Evolutionary conservation across 2,888 invertebrate genomes (phyloP), one percentile per base, ranked within the genome.

Genomic region (Caenorhabditis zanzibari): DNA sequence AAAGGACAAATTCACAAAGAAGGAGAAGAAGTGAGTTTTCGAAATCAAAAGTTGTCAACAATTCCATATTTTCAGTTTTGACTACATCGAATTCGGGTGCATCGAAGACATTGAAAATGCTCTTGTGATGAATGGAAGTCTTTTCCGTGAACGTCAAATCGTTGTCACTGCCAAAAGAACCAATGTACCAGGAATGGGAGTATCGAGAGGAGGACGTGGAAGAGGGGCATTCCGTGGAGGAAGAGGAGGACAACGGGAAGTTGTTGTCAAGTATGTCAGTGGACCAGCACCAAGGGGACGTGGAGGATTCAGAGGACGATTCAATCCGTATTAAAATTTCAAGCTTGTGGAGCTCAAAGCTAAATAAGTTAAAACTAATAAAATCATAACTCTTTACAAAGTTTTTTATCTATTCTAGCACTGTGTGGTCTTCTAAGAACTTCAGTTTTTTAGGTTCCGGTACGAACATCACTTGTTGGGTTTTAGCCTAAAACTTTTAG

Each of bases 211-310:
- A 28, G 14, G 41, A 1, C 22, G 63, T 9, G 41, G 24, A 47
- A n/a, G 41, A 22, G 41, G 63, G 0, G 41, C 10, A 22, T 24
- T 32, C 41, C 24, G 44, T 19, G 63, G 63, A 63, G 58, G 32
- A 32, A 35, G 22, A 22, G 41, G 44, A 22, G 24, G 44, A 63
- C 64, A 47, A 26, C 64, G 44, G 16, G 19, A 14, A 47, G 64
- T 64, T 6, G 47, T 64, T 16, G 64, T 64, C 26, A 64, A 47
- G 64, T 64, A 64, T 28, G 58, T 58, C 10, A 58, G n/a, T 32
- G 58, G 58, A 32, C 19, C 58, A 19, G n/a, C 28, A 7, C 58
- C 32, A 10, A 35, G 58, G 35, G 58, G 58, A 58, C 58, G 58
- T 32, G 58, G 58, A n/a, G 58, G 58, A 58, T 32, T 28, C 16